Conservation (phyloP, 2,888 invertebrate genomes). For the Lasioglossum figueresi region DNA sequence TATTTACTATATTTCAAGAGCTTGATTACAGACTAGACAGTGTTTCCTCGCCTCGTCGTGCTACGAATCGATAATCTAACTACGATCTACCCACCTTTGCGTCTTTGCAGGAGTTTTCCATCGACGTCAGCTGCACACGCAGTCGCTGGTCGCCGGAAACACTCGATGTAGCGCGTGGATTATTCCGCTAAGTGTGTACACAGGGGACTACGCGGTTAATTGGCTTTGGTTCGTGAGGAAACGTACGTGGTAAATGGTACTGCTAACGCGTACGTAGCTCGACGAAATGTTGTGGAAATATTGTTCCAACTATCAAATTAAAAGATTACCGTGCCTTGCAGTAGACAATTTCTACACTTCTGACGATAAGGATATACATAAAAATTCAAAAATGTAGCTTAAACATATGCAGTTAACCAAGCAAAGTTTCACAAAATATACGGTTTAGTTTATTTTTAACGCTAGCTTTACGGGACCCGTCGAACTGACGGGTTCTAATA, state of each 20-base stretch:
- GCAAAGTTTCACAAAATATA: too few relatives aligned
- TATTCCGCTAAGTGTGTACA: conserved; percentile 16
- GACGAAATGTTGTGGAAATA: background rate
- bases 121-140: conserved; percentile 34
- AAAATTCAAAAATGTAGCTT: background rate
- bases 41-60: background rate
- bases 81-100: background rate
- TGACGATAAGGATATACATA: background rate
- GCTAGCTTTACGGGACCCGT: too few relatives aligned
- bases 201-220: conserved; percentile 11
- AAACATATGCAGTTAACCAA: too few relatives aligned
- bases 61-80: conserved; percentile 5
- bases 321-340: background rate
- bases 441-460: too few relatives aligned
- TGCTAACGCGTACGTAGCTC: background rate
- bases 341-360: background rate
- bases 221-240: conserved; percentile 15
- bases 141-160: conserved; percentile 18
- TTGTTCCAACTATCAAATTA: background rate
- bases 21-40: background rate
- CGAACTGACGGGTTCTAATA: too few relatives aligned
- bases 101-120: conserved; percentile 7
- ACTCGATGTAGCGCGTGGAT: conserved; percentile 19
- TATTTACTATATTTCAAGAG: background rate
- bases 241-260: background rate